phyloP scores from a whole-genome alignment of 2,797 vertebrate species.

The Margarornis squamiger region DNA sequence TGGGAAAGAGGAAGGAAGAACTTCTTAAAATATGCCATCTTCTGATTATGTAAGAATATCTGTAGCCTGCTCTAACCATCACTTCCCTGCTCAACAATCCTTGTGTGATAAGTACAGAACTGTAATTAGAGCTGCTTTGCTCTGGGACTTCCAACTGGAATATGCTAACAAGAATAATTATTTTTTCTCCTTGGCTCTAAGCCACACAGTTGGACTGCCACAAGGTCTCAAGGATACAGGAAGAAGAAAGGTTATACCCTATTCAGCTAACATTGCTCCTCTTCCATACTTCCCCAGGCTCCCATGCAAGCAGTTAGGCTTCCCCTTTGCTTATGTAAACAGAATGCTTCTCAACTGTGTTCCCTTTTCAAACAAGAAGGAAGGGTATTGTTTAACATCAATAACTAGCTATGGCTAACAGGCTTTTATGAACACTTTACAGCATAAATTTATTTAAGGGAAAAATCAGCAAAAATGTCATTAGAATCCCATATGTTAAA shows the following conservation, averaged over 20 bases:
- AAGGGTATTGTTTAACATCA: neutral
- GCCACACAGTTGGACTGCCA: neutral
- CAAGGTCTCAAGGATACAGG: neutral
- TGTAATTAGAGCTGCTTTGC: constrained; percentile 29
- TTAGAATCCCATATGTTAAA: neutral
- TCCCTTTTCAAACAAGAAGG: neutral
- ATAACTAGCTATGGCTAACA: neutral
- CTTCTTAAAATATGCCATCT: constrained; percentile 27
- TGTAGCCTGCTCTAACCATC: constrained; percentile 17
- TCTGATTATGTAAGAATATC: constrained; percentile 38
- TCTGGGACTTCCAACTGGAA: neutral
- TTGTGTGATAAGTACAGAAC: neutral
- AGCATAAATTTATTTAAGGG: neutral
- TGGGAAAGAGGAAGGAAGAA: constrained; percentile 22
- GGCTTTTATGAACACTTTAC: neutral
- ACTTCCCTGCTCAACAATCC: constrained; percentile 22
- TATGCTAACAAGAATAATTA: neutral
- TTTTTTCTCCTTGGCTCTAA: neutral
- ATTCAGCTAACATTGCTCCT: neutral
- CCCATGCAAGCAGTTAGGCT: neutral
- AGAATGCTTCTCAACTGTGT: neutral
- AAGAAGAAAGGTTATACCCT: neutral
- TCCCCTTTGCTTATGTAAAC: neutral
- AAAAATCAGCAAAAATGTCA: neutral
- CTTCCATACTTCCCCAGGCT: neutral